Evolutionary conservation across 2,113 vertebrate species (phyloP).

Genomic region (Empidonax traillii): DNA sequence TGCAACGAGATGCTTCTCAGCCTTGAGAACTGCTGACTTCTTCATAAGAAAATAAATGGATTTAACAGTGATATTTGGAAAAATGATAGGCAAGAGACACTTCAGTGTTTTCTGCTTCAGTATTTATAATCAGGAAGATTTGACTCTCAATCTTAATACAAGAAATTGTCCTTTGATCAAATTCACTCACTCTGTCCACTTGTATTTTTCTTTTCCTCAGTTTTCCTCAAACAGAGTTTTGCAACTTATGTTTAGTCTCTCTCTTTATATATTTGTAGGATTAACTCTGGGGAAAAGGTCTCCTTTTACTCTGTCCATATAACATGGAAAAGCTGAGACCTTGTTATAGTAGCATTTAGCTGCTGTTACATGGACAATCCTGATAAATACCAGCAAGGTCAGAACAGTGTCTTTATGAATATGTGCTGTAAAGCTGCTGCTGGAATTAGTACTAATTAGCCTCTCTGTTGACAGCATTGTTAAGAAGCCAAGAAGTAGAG

Average conservation of each 20-base stretch:
- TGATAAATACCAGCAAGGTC: background rate
- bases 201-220: background rate
- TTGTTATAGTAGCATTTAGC: background rate
- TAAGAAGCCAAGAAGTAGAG: background rate
- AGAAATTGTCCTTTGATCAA: background rate
- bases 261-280: background rate
- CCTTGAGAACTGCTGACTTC: background rate
- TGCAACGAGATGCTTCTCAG: fast-evolving
- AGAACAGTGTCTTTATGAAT: background rate
- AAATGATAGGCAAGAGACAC: background rate
- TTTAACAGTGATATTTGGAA: background rate
- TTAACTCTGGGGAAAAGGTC: background rate
- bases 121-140: background rate
- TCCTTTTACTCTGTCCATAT: background rate
- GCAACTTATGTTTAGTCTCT: background rate
- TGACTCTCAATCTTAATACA: background rate
- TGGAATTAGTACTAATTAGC: slow-evolving; percentile 1
- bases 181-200: background rate
- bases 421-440: background rate
- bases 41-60: background rate
- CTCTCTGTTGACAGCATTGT: background rate
- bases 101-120: background rate
- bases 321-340: background rate
- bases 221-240: background rate
- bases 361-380: background rate